phyloP scores from a whole-genome alignment of 2,113 vertebrate genomes.

The Ariopsis seemanni region DNA sequence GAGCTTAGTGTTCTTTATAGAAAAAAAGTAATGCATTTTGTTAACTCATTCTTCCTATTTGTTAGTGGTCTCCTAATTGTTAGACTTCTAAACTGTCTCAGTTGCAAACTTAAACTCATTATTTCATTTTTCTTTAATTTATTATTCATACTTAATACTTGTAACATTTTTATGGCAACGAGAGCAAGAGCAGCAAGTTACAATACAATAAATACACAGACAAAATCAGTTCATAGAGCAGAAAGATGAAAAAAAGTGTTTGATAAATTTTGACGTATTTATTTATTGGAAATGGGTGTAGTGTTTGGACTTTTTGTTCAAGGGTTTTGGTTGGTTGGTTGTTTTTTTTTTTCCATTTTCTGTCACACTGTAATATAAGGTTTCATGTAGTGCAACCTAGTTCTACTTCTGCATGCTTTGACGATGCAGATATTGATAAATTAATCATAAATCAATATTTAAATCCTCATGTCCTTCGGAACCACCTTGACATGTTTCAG shows the following conservation, averaged over 20 bases:
- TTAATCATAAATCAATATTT: slow-evolving; percentile 5
- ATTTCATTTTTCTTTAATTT: slow-evolving; percentile 4
- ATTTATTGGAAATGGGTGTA: background rate
- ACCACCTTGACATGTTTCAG: background rate
- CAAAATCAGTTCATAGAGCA: background rate
- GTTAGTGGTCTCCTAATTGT: slow-evolving; percentile 5
- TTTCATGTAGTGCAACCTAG: slow-evolving; percentile 7
- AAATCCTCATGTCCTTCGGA: background rate
- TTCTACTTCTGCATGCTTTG: slow-evolving; percentile 6
- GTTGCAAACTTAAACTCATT: background rate
- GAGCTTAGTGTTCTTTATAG: background rate
- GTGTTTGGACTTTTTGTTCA: background rate
- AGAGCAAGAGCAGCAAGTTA: background rate
- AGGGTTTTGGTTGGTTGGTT: too few relatives aligned
- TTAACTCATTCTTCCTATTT: background rate
- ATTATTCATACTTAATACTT: background rate
- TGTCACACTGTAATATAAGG: slow-evolving; percentile 1
- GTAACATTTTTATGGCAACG: background rate
- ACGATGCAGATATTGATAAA: slow-evolving; percentile 25
- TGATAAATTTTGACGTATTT: background rate
- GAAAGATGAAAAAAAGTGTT: background rate
- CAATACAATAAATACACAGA: background rate
- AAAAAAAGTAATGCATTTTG: background rate
- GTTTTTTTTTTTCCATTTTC: background rate
- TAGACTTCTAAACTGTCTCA: background rate